Conservation (phyloP, 2,113 vertebrate genomes). For the Aix galericulata region DNA sequence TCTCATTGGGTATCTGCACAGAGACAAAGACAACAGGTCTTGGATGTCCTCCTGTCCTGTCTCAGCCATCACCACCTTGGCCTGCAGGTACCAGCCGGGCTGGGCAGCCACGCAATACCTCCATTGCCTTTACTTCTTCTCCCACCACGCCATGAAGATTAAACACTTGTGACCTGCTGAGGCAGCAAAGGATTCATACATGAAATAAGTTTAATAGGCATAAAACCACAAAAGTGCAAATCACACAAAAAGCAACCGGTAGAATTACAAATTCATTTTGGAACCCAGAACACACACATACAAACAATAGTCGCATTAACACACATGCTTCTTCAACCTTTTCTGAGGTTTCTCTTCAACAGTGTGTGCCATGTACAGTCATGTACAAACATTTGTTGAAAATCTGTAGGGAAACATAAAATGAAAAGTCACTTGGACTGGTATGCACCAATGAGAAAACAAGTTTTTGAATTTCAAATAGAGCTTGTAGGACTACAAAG, state of each 20-base stretch:
- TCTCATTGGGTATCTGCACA: not conserved
- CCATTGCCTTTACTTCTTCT: not conserved
- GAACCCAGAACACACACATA: not conserved
- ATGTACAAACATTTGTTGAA: constrained; percentile 11
- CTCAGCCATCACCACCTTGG: not conserved
- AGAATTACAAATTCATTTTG: not conserved
- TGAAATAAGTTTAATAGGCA: not conserved
- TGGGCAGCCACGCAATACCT: not conserved
- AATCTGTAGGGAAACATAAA: constrained; percentile 16
- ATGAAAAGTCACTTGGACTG: constrained; percentile 16
- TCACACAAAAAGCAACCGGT: not conserved
- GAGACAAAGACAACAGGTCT: not conserved
- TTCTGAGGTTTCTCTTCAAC: not conserved
- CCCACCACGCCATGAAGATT: accelerated
- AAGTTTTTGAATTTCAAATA: constrained; percentile 30
- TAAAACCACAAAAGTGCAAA: not conserved
- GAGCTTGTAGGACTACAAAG: not conserved
- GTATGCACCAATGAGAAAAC: constrained; percentile 11
- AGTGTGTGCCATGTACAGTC: not conserved
- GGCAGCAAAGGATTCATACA: not conserved
- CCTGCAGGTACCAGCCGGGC: not conserved
- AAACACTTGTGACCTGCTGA: not conserved
- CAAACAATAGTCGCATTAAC: not conserved
- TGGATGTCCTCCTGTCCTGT: not conserved
- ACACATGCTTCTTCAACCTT: not conserved